Base-by-base conservation (phyloP, 2,113 vertebrate genomes). In the Cochlearius cochlearius region DNA sequence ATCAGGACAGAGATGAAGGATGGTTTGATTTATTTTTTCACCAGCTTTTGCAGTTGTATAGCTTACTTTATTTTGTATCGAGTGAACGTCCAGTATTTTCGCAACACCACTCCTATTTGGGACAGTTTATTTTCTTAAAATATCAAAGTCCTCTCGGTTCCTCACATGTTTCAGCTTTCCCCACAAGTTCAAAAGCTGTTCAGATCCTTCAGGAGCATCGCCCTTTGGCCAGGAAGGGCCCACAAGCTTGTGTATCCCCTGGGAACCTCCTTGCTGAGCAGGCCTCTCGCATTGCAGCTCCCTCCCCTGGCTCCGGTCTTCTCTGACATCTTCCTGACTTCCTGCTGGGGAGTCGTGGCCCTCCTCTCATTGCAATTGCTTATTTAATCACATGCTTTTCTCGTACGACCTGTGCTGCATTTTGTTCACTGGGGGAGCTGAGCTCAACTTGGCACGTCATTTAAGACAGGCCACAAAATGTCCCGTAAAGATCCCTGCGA, bases 61-160 rank as follows among this genome's bases (percentile, higher is more conserved):
- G 76, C 29, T 88, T 83, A 2, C 58, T 91, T 71, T 81, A 38
- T 63, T 92, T 77, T 93, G 50, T 63, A 39, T 88, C 0, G 0
- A 39, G 29, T 74, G 68, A 94, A 39, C 6, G 11, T 59, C 29
- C 83, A 77, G 34, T 90, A 49, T 95, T 93, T 96, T 94, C 22
- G 25, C 67, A 92, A 15, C 47, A 83, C 71, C 36, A 14, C 88
- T 88, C 88, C 68, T 43, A 92, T 91, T 88, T 32, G 43, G 14
- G 43, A 43, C 53, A 67, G 83, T 89, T 94, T 89, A 84, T 94
- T 89, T 92, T 92, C 66, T 85, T 91, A 64, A 72, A 94, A 68
- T 89, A 91, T 78, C 84, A 62, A 88, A 91, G 89, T 73, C 47
- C 20, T 86, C 85, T 91, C 84, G 56, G 64, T 82, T 92, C 80